Evolutionary conservation across 2,113 vertebrate genomes (phyloP).

Genomic region (Macroglossus sobrinus): DNA sequence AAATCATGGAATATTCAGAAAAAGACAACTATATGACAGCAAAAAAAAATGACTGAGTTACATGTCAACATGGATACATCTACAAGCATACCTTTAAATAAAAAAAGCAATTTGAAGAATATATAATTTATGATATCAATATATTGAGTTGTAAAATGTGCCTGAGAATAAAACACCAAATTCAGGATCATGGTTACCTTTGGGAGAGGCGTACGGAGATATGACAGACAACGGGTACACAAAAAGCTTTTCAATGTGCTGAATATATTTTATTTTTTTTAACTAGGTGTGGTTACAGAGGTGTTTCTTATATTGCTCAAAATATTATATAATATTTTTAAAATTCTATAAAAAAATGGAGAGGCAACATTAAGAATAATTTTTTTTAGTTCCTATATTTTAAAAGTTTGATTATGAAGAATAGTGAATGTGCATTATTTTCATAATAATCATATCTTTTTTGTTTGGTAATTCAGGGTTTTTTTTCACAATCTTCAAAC

Average conservation of each 20-base stretch:
- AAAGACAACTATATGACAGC: not conserved
- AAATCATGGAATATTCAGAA: not conserved
- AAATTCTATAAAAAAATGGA: not conserved
- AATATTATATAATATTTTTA: not conserved
- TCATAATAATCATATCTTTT: conserved; percentile 9
- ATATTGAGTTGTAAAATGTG: not conserved
- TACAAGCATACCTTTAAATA: conserved; percentile 20
- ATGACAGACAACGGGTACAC: not conserved
- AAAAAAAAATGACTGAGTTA: not conserved
- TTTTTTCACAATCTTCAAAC: not conserved
- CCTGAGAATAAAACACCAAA: not conserved
- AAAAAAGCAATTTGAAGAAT: not conserved
- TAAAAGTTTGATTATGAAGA: not conserved
- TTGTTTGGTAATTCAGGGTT: not conserved
- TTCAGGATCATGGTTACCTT: not conserved
- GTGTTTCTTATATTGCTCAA: not conserved
- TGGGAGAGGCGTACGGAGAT: not conserved
- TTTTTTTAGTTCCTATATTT: not conserved
- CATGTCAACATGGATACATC: not conserved
- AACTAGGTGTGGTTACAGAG: not conserved
- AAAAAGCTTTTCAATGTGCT: not conserved
- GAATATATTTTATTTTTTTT: not conserved
- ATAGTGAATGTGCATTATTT: not conserved
- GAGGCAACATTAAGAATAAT: not conserved
- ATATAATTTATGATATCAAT: not conserved